A percentile compares a stretch with the other conserved stretches of the same genome.
Conservation (phyloP, 2,113 vertebrate genomes). For the Tricholaema leucomelas region DNA sequence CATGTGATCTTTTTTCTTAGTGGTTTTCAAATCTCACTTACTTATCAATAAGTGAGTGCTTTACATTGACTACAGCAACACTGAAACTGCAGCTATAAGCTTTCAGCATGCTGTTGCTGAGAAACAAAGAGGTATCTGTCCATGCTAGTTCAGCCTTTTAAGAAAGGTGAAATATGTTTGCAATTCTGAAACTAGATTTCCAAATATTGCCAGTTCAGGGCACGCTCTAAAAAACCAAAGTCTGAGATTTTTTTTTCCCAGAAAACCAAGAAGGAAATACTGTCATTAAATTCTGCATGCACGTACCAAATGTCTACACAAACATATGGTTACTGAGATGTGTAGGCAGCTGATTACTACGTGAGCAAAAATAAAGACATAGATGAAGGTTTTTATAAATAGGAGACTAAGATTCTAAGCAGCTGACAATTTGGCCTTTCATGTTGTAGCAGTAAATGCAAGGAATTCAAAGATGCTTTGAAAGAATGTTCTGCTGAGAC, state of each 20-base stretch:
- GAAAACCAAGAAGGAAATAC: not conserved
- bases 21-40: not conserved
- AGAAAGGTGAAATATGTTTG: not conserved
- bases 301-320: not conserved
- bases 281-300: not conserved
- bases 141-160: rapidly evolving
- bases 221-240: not conserved
- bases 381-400: not conserved
- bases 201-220: not conserved
- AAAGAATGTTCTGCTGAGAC: not conserved
- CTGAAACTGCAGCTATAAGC: not conserved
- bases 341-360: not conserved
- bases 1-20: rapidly evolving
- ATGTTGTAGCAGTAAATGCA: not conserved
- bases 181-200: not conserved
- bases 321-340: not conserved
- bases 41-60: not conserved
- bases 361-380: not conserved
- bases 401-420: not conserved
- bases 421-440: not conserved
- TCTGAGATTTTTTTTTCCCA: not conserved
- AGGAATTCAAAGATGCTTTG: not conserved
- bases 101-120: not conserved
- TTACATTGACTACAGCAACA: rapidly evolving
- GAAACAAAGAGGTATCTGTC: not conserved